phyloP scores from a whole-genome alignment of 1,140 invertebrate species.

The Palaemon carinicauda region DNA sequence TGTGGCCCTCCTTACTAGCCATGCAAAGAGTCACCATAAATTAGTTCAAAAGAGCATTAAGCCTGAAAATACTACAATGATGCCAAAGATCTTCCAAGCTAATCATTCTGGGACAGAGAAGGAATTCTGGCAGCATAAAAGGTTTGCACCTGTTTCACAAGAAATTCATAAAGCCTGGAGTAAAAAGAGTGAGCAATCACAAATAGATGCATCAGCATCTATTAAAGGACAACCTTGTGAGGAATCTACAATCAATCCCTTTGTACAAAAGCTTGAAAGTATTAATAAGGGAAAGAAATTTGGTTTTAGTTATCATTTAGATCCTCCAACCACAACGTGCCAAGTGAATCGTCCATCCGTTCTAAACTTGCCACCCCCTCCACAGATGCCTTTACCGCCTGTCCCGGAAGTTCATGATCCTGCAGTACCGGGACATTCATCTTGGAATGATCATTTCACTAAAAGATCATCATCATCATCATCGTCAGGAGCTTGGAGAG shows the following conservation, averaged over 20 bases:
- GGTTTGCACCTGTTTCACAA: conserved; percentile 45
- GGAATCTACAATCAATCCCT: not conserved
- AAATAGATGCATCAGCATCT: not conserved
- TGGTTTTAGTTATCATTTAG: conserved; percentile 40
- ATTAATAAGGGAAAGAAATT: conserved; percentile 24
- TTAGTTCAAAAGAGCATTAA: conserved; percentile 16
- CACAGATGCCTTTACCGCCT: conserved; percentile 47
- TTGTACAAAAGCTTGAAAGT: not conserved
- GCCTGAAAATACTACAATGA: not conserved
- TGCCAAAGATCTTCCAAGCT: conserved; percentile 15
- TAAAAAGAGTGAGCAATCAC: not conserved
- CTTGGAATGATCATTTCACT: not conserved
- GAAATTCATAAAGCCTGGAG: conserved; percentile 36
- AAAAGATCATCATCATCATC: not conserved
- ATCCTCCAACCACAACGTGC: conserved; percentile 11
- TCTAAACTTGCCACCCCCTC: conserved; percentile 45
- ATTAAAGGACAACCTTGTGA: not conserved
- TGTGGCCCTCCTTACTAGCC: conserved; percentile 35
- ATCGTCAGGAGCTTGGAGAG: conserved; percentile 32
- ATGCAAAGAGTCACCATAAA: conserved; percentile 44
- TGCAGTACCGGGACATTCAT: conserved; percentile 30
- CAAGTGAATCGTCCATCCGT: conserved; percentile 23
- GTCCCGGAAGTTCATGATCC: conserved; percentile 33
- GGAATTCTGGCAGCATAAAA: conserved; percentile 41
- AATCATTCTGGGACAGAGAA: conserved; percentile 23